Evolutionary conservation across 2,888 invertebrate species (phyloP), one percentile per base, ranked within the genome.

Genomic region (Zaprionus lineosus): DNA sequence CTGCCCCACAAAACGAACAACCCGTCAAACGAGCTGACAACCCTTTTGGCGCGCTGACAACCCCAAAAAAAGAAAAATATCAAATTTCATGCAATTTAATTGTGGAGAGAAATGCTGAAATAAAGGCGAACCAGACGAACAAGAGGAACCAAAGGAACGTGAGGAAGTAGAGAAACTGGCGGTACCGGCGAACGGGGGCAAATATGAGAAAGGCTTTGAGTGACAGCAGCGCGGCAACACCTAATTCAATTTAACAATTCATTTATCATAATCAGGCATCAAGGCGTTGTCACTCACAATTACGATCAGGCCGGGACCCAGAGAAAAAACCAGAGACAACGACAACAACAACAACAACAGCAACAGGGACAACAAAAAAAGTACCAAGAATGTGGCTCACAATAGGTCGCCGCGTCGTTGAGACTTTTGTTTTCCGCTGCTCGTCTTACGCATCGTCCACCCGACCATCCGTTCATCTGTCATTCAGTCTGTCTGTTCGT

Each of bases 181-280:
- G 43, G 43, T 18, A 39, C 19, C 21, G 21, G 28, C 33, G 1
- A 11, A 15, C 16, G 44, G 34, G 39, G 57, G 44, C 47, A 84
- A 63, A 66, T 61, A 53, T 63, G 82, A 66, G 81, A 62, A 66
- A 44, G 68, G 57, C 39, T 64, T 66, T 83, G 85, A 86, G 77
- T 84, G 86, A 84, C 87, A 86, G 82, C 78, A 67, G 53, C 70
- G 63, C 69, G 79, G 82, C 86, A 84, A 84, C 84, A 84, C 86
- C 84, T 84, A 86, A 84, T 84, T 82, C 79, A 84, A 84, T 86
- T 84, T 84, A 84, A 82, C 86, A 84, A 86, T 86, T 84, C 83
- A 84, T 84, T 86, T 86, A 86, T 84, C 86, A 84, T 84, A 86
- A 86, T 84, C 84, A 84, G 78, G 74, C 83, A 83, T 81, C 83